Conservation (phyloP, 2,888 invertebrate species). For the Rhynchonema sp. region DNA sequence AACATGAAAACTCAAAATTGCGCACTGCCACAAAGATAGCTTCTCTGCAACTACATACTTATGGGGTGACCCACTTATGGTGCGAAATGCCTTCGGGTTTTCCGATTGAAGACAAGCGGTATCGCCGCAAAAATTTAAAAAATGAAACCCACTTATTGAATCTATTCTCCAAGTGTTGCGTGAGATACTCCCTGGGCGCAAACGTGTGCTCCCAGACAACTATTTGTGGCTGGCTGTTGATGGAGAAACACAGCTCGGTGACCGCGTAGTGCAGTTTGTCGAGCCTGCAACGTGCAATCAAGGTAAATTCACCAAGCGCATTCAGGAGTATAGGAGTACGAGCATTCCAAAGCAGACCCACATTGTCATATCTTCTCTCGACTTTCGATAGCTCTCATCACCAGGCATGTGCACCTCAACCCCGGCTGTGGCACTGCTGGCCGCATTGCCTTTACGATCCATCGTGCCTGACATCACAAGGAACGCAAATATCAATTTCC, state of each 20-base stretch:
- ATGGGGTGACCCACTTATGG: too few species aligned
- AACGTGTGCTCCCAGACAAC: conserved; percentile 98
- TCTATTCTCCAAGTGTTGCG: conserved; percentile 71
- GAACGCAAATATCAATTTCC: too few species aligned
- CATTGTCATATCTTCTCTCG: conserved; percentile 79
- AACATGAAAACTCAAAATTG: too few species aligned
- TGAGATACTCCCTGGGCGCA: conserved; percentile 84
- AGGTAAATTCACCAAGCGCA: too few species aligned
- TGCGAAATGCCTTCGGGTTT: too few species aligned
- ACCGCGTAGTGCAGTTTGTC: conserved; percentile 82
- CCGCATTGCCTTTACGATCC: background rate
- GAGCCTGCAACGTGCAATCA: conserved; percentile 52
- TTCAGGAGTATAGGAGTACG: too few species aligned
- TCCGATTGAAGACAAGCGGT: too few species aligned
- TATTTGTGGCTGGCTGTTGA: conserved; percentile 89
- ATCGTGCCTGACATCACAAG: too few species aligned
- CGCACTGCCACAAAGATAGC: too few species aligned
- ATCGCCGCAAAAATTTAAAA: too few species aligned
- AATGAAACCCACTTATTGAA: too few species aligned
- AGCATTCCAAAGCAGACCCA: conserved; percentile 12
- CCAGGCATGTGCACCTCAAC: conserved; percentile 53
- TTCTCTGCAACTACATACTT: too few species aligned
- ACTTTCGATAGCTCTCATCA: conserved; percentile 78
- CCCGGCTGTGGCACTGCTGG: background rate
- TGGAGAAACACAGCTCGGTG: conserved; percentile 83